Evolutionary conservation across 2,888 invertebrate genomes (phyloP), one percentile per base, ranked within the genome.

Genomic region (Platypus cylindrus): DNA sequence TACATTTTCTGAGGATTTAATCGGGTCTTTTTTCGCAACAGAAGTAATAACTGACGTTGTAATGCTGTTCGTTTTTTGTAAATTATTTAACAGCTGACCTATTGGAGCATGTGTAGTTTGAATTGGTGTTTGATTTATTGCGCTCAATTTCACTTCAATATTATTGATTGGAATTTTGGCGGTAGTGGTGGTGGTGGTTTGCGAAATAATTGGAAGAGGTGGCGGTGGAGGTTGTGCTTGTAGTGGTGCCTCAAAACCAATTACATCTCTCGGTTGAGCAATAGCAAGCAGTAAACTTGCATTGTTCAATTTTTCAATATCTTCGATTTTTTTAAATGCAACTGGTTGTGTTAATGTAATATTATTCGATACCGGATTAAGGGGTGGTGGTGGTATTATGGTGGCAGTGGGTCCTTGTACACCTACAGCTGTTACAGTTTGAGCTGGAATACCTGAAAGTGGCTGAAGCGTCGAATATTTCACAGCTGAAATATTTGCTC

Each of bases 401-500:
- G n/a, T n/a, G 32, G 64, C 62, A 13, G 62, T 60, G 13, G 64
- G 56, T 22, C 60, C 58, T 46, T 64, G 64, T 17, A 60, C 56
- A 45, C 62, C 63, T 11, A 63, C 58, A n/a, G 56, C 56, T 8
- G 59, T 52, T 20, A 63, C 37, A 43, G 51, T 59, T 44, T 62
- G 63, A 8, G 64, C 56, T 16, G 62, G 56, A 33, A 65, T 60
- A 20, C 62, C 60, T 22, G 57, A 56, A 37, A 61, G 50, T 3
- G 62, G 61, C 47, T 63, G 64, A 34, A 64, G 54, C 13, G 62
- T 53, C 3, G 63, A 62, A 45, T 62, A 63, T 32, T 73, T 67
- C 2, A 74, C 70, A 5, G 72, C 70, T 2, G 72, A 68, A 14
- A 71, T 64, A 22, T 70, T 47, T 17, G 71, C 47, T 48, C 73